Evolutionary conservation across 2,113 vertebrate species (phyloP).

Genomic region (Glaucidium brasilianum): DNA sequence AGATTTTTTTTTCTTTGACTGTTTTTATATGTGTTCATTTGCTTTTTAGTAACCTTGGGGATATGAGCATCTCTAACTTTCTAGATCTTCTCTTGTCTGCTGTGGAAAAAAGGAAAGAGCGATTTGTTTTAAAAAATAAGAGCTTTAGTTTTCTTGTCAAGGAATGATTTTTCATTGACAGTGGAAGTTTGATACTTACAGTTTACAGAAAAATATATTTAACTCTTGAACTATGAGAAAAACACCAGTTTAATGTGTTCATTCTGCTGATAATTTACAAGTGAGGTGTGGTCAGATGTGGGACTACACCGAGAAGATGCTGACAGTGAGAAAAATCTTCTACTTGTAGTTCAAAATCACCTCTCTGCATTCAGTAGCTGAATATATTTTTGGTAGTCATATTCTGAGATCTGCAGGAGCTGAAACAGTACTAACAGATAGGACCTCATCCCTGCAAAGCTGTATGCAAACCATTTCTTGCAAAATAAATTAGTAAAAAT

Average conservation of each 20-base stretch:
- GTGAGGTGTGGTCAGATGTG: not conserved
- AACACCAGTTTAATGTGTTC: not conserved
- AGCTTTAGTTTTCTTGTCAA: not conserved
- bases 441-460: not conserved
- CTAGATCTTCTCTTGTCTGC: not conserved
- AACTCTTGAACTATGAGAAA: not conserved
- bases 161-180: not conserved
- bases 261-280: not conserved
- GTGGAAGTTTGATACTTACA: not conserved
- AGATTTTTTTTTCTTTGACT: not conserved
- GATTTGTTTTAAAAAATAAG: not conserved
- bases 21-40: not conserved
- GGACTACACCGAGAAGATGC: not conserved
- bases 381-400: not conserved
- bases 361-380: not conserved
- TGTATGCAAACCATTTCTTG: not conserved
- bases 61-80: not conserved
- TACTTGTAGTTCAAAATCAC: not conserved
- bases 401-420: not conserved
- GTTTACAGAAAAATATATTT: not conserved
- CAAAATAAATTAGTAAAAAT: conserved; percentile 8
- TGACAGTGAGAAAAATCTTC: not conserved
- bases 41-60: not conserved
- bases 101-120: not conserved
- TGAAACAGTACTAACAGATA: not conserved